Percentiles rank a stretch among this genome's conserved stretches.
These are phyloP conservation scores for Hoplodrina ambigua DNA, from an alignment of 2,888 invertebrate species.

Conservation along the genomic window DNA sequence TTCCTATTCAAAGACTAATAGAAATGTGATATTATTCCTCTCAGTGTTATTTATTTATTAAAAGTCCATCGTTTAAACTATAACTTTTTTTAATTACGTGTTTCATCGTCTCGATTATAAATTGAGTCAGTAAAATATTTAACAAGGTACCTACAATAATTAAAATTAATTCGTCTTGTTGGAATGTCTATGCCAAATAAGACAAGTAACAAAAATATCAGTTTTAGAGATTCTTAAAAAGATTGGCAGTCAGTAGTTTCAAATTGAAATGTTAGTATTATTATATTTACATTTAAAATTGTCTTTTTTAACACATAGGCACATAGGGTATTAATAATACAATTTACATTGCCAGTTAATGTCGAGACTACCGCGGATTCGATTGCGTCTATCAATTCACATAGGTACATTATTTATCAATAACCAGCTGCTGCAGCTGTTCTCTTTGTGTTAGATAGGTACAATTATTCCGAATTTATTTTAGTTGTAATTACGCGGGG, in stretches of 20 bases:
- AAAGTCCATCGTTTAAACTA: slow-evolving; percentile 15
- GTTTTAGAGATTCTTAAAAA: not conserved
- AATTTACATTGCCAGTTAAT: no score
- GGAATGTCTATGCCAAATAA: no score
- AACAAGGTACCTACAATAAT: no score
- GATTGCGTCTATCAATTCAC: no score
- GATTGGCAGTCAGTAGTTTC: no score
- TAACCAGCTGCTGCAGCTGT: not conserved
- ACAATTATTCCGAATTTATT: not conserved
- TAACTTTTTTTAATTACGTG: not conserved
- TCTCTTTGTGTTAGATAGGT: not conserved
- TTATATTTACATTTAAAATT: no score
- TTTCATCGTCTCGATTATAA: not conserved
- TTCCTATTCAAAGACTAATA: slow-evolving; percentile 40
- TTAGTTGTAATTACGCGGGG: not conserved
- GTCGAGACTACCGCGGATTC: no score
- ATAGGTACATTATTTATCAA: not conserved
- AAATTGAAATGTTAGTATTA: no score
- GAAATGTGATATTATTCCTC: slow-evolving; percentile 40
- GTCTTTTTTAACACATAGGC: no score
- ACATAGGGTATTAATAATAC: no score
- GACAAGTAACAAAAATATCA: not conserved
- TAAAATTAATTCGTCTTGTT: no score
- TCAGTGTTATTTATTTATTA: slow-evolving; percentile 52
- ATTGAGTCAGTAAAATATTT: not conserved